Base-by-base conservation (phyloP, 2,113 vertebrate species). In the Callaeas wilsoni region DNA sequence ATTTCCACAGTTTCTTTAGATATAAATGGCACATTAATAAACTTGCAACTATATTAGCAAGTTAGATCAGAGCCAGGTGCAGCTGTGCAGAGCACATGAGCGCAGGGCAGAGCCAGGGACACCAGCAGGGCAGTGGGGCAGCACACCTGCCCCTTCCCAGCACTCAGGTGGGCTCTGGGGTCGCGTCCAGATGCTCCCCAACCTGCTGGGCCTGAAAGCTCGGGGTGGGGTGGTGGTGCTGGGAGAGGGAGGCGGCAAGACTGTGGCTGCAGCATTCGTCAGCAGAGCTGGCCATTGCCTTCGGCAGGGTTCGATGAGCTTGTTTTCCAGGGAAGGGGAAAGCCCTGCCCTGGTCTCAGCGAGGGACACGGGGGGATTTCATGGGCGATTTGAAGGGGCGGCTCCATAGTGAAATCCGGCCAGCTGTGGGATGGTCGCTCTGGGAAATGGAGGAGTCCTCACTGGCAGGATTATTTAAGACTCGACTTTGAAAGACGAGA, bases 381-480 rank as follows among this genome's bases (percentile, higher is more conserved):
- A 4, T 3, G 37, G 67, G 79, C 0, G 0, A 37, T 47, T 26
- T 2, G 9, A 33, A 75, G 76, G 84, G 80, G 37, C 0, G 2
- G 65, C 53, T 82, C 1, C 3, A 6, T 10, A 59, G 87, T 62
- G 82, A 76, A 83, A 88, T 49, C 13, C 59, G 77, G 82, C 35
- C 35, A 57, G 82, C 91, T 83, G 93, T 2, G 30, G 89, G 91
- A 30, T n/a, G 1, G 52, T 9, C 57, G 63, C 81, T 41, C 30
- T 90, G 94, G 85, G 93, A 93, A 60, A 86, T 60, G 56, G 85
- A 80, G 50, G n/a, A 73, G 71, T 37, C 90, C 92, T 83, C 52
- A 6, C 17, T 80, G 82, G 93, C 87, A 74, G 93, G 70, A 71
- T 88, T 89, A 89, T 91, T 84, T 88, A 74, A 88, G 90, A 47